These are phyloP conservation scores for Falco cherrug DNA, from an alignment of 2,797 vertebrate species.

Conservation along the genomic window DNA sequence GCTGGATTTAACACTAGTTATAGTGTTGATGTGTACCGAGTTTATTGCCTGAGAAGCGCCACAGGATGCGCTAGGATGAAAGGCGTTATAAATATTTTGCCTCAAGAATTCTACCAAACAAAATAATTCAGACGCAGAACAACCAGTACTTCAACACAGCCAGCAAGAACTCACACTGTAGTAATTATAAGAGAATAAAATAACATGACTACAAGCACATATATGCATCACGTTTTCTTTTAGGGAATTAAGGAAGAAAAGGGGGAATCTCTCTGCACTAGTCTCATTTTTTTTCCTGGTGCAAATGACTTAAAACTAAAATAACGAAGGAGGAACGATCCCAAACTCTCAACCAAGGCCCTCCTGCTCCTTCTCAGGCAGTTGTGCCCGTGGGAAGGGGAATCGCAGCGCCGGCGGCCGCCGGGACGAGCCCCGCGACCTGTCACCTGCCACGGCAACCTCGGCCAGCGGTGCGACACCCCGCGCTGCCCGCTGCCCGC, in stretches of 20 bases:
- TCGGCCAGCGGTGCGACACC: too few species aligned
- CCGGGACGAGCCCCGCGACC: neutral
- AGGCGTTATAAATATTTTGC: neutral
- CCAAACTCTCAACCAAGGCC: neutral
- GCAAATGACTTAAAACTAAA: neutral
- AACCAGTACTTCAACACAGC: neutral
- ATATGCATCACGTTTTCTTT: too few species aligned
- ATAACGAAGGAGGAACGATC: neutral
- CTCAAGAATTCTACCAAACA: neutral
- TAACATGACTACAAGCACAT: accelerated
- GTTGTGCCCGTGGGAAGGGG: neutral
- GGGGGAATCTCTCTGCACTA: accelerated
- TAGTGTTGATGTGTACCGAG: neutral
- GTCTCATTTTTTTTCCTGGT: neutral
- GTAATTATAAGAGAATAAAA: neutral
- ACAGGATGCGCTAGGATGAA: too few species aligned
- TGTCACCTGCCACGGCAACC: neutral
- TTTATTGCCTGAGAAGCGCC: too few species aligned
- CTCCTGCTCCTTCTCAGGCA: neutral
- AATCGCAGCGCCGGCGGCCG: neutral
- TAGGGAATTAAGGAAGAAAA: accelerated
- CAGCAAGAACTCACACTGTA: neutral
- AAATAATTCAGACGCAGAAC: neutral
- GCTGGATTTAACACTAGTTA: neutral
- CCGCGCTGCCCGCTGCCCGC: too few species aligned